phyloP scores from a whole-genome alignment of 1,140 invertebrate species.

The Tetraneura akinire region DNA sequence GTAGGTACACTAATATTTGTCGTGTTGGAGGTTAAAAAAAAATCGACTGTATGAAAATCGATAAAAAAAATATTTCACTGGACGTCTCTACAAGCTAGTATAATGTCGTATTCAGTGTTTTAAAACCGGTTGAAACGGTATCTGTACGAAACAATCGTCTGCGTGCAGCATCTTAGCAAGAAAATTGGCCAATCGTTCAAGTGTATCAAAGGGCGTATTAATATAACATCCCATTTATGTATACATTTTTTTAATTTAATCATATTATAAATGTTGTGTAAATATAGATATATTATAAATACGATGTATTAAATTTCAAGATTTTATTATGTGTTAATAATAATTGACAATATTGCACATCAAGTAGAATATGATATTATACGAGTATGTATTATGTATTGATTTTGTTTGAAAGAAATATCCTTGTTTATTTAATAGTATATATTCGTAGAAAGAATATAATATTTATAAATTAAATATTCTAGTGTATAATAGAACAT shows the following conservation, averaged over 20 bases:
- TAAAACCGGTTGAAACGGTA: slow-evolving; percentile 45
- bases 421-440: too few relatives aligned
- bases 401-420: too few relatives aligned
- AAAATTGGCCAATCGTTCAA: slow-evolving; percentile 42
- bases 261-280: too few relatives aligned
- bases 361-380: background rate
- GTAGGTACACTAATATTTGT: background rate
- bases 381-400: background rate
- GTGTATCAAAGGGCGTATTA: slow-evolving; percentile 35
- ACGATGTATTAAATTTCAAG: background rate
- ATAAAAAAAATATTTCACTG: slow-evolving; percentile 8
- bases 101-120: background rate
- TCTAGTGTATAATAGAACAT: too few relatives aligned
- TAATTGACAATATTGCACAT: background rate
- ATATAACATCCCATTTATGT: slow-evolving; percentile 4
- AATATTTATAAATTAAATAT: too few relatives aligned
- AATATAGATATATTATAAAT: too few relatives aligned
- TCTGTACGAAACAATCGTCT: slow-evolving; percentile 34
- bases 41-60: background rate
- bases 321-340: background rate
- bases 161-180: background rate
- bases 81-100: background rate
- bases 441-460: too few relatives aligned
- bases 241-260: background rate
- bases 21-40: background rate